Base-by-base conservation (phyloP, 2,797 vertebrate genomes). In the Paedocypris micromegethes region DNA sequence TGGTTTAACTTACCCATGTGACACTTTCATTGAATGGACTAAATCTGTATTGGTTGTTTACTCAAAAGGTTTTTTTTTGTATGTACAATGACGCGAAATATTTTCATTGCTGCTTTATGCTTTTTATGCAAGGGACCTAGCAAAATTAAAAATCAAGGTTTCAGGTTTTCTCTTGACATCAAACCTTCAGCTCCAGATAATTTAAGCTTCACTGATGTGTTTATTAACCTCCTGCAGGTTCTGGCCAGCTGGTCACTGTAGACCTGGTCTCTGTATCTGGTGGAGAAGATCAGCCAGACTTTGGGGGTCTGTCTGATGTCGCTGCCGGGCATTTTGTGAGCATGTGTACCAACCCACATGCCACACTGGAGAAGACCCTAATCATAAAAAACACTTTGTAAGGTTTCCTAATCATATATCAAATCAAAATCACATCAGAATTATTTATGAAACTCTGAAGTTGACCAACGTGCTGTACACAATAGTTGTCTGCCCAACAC, bases 351-450 rank as follows among this genome's bases (percentile, higher is more conserved):
- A 96, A 97, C 77, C 88, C 90, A 9, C 81, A 83, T 49, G 78
- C 82, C 59, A 82, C 70, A 0, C 47, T 81, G 2, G 82, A 86
- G 72, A 96, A 91, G 76, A 86, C 42, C 23, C 5, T 98, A 67
- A 39, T 91, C 51, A 78, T 98, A 62, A 91, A 86, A 76, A 98
- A 94, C 69, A 85, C 87, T 2, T 87, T 84, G 95, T 99, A 86
- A 43, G 94, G n/a, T 3, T 42, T 42, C 1, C 23, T 23, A 23
- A 23, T 23, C 23, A 23, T 23, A 23, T 23, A 23, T 23, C 23
- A 23, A 23, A 23, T 23, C 23, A 23, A 23, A 23, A 23, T 23
- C 23, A 23, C 23, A 23, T 23, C 23, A 23, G 23, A 23, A 23
- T 23, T 23, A 23, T 23, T 23, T 1, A 23, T 23, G 23, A 23